Percentiles rank a stretch among this genome's conserved stretches.
phyloP scores from a whole-genome alignment of 64 coral and sea anemone genomes.

The Porites australiensis region DNA sequence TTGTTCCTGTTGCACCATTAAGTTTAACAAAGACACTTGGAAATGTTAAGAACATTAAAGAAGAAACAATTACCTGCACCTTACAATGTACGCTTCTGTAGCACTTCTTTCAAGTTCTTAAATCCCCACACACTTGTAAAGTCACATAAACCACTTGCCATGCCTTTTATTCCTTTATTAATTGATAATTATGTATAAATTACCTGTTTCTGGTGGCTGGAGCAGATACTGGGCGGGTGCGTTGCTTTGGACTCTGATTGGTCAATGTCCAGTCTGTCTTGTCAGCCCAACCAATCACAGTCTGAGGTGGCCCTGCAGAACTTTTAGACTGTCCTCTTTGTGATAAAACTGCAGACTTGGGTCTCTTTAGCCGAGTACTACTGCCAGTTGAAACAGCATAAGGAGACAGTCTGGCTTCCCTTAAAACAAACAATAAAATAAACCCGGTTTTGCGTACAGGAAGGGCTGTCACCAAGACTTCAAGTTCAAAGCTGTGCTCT shows the following conservation, averaged over 20 bases:
- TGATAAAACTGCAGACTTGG: slow-evolving; percentile 68
- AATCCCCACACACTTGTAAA: too few relatives aligned
- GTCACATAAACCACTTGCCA: too few relatives aligned
- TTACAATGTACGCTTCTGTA: too few relatives aligned
- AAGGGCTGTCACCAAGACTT: not conserved
- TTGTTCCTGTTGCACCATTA: too few relatives aligned
- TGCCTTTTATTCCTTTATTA: too few relatives aligned
- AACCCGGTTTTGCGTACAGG: too few relatives aligned
- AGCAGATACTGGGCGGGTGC: slow-evolving; percentile 69
- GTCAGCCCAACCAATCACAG: slow-evolving; percentile 69
- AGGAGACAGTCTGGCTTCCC: slow-evolving; percentile 78
- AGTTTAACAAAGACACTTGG: too few relatives aligned
- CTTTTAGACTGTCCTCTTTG: slow-evolving; percentile 41
- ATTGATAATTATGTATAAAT: not conserved
- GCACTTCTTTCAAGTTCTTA: too few relatives aligned
- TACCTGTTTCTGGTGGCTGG: slow-evolving; percentile 76
- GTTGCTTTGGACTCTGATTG: slow-evolving; percentile 42
- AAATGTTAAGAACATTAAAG: too few relatives aligned
- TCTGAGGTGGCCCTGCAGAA: slow-evolving; percentile 17
- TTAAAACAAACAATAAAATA: not conserved
- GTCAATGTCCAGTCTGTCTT: not conserved
- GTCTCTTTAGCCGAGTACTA: slow-evolving; percentile 50
- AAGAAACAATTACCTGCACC: too few relatives aligned
- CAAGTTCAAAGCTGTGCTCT: not conserved
- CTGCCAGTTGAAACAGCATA: slow-evolving; percentile 64